Percentiles rank a stretch among this genome's conserved stretches.
These are phyloP conservation scores for Sebastes nivosus DNA, from an alignment of 2,797 vertebrate species.

Conservation along the genomic window DNA sequence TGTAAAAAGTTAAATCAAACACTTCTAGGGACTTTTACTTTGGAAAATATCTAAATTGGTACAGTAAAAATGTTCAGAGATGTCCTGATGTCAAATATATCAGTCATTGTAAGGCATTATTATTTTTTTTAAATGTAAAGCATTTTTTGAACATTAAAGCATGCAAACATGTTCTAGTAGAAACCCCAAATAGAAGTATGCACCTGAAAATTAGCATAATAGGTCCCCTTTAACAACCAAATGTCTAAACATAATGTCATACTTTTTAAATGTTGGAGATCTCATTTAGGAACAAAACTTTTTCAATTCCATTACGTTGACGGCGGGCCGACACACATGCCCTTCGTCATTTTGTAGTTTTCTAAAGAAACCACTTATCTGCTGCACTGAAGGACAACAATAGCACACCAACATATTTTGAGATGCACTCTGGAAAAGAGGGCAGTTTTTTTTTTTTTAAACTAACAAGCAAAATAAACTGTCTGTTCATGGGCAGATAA, in stretches of 20 bases:
- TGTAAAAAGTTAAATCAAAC: not conserved
- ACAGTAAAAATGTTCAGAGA: too few relatives aligned
- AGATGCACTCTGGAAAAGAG: not conserved
- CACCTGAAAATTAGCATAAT: not conserved
- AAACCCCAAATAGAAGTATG: not conserved
- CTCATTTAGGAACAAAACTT: not conserved
- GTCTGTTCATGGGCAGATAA: slow-evolving; percentile 38
- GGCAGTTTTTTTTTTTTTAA: not conserved
- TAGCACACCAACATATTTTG: not conserved
- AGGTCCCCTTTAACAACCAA: not conserved
- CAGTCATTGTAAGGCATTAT: too few relatives aligned
- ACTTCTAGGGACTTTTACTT: too few relatives aligned
- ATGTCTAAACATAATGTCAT: not conserved
- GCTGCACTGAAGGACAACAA: not conserved
- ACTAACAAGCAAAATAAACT: slow-evolving; percentile 33
- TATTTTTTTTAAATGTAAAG: too few relatives aligned
- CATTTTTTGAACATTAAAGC: too few relatives aligned
- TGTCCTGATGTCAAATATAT: too few relatives aligned
- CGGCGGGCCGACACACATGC: not conserved
- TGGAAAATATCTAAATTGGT: too few relatives aligned
- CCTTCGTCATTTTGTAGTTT: not conserved
- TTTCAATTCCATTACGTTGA: not conserved
- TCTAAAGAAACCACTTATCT: not conserved
- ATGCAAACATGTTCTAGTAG: too few relatives aligned
- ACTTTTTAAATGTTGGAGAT: not conserved